These are phyloP conservation scores for Drosophila neotestacea DNA, from an alignment of 2,888 invertebrate genomes.

Conservation along the genomic window DNA sequence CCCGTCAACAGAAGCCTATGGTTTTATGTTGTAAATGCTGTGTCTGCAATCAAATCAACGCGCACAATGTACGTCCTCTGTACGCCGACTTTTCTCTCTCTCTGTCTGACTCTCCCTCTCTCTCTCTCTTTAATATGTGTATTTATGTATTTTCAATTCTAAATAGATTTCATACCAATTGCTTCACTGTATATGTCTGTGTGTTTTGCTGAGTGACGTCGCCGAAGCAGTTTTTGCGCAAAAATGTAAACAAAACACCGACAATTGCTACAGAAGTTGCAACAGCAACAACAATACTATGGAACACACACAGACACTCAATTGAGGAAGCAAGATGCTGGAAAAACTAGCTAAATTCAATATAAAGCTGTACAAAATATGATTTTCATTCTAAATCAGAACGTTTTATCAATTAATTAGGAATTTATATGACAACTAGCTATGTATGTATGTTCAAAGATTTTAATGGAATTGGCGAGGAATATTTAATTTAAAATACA, in stretches of 20 bases:
- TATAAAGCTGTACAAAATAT: not conserved
- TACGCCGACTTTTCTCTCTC: constrained; percentile 28
- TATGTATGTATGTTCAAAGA: too few relatives aligned
- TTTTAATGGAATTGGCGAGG: too few relatives aligned
- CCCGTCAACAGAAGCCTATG: constrained; percentile 9
- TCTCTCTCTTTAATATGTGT: not conserved
- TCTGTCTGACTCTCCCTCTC: not conserved
- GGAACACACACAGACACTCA: constrained; percentile 7
- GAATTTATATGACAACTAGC: too few relatives aligned
- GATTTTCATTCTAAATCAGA: too few relatives aligned
- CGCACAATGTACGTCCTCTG: constrained; percentile 42
- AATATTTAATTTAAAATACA: too few relatives aligned
- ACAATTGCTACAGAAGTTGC: constrained; percentile 48
- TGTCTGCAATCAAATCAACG: constrained; percentile 37
- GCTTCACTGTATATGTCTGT: constrained; percentile 27
- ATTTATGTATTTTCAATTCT: constrained; percentile 69
- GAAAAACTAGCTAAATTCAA: not conserved
- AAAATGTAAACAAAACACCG: constrained; percentile 65
- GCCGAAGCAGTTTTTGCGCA: constrained; percentile 63
- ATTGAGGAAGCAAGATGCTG: not conserved
- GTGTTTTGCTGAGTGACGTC: constrained; percentile 61
- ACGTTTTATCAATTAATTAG: too few relatives aligned
- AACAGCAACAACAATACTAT: constrained; percentile 37
- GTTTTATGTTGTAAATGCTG: constrained; percentile 22
- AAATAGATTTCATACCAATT: constrained; percentile 42